phyloP scores from a whole-genome alignment of 1,140 invertebrate genomes.

The Callitettix versicolor region DNA sequence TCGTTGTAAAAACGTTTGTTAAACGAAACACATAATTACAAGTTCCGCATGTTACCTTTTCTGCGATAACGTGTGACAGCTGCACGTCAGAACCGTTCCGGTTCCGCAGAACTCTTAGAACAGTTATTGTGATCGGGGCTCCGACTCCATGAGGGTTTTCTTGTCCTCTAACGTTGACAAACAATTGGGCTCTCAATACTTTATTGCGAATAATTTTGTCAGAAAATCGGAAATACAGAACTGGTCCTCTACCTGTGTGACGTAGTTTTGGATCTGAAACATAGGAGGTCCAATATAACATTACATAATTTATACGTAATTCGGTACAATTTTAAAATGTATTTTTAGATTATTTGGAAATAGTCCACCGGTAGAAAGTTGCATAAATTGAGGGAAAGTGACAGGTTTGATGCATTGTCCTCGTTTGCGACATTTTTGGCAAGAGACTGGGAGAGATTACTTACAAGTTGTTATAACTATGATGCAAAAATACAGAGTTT shows the following conservation, averaged over 20 bases:
- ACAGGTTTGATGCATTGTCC: too few relatives aligned
- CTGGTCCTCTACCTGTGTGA: slow-evolving; percentile 35
- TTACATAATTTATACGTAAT: too few relatives aligned
- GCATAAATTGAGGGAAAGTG: too few relatives aligned
- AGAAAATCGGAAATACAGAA: slow-evolving; percentile 45
- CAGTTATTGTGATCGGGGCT: slow-evolving; percentile 18
- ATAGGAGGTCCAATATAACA: slow-evolving; percentile 4
- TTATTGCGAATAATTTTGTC: slow-evolving; percentile 41
- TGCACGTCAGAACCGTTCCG: slow-evolving; percentile 31
- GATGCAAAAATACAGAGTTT: too few relatives aligned
- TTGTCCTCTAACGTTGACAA: slow-evolving; percentile 38
- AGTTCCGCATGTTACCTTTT: slow-evolving; percentile 18
- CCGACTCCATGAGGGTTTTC: not conserved
- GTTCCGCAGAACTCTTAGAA: slow-evolving; percentile 18
- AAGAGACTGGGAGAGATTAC: too few relatives aligned
- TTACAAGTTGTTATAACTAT: too few relatives aligned
- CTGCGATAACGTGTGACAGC: not conserved
- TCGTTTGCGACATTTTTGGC: too few relatives aligned
- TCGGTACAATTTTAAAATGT: too few relatives aligned
- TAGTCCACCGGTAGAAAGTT: too few relatives aligned
- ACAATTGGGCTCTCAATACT: slow-evolving; percentile 40
- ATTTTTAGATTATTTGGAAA: too few relatives aligned
- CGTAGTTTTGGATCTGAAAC: slow-evolving; percentile 39
- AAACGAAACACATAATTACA: too few relatives aligned
- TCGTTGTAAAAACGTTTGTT: too few relatives aligned